These are phyloP conservation scores for Acanthochromis polyacanthus DNA, from an alignment of 2,113 vertebrate species.

Conservation along the genomic window DNA sequence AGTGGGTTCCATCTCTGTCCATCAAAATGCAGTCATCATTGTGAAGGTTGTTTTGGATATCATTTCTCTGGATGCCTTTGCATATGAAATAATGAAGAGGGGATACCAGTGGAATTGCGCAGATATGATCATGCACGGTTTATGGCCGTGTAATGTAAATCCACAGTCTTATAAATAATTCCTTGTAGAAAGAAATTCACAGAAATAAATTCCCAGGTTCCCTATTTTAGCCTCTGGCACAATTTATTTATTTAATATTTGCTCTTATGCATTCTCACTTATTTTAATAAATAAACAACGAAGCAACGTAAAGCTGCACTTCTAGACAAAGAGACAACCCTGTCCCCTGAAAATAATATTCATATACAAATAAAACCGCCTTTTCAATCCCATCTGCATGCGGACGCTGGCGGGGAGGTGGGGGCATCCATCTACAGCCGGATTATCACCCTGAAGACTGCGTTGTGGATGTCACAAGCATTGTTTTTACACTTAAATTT, in stretches of 20 bases:
- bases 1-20: no score
- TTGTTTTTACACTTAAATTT: no score
- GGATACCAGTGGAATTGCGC: not conserved
- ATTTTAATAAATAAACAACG: not conserved
- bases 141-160: slow-evolving; percentile 10
- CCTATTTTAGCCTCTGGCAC: not conserved
- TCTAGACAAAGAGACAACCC: not conserved
- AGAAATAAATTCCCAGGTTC: not conserved
- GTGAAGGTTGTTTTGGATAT: not conserved
- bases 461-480: no score
- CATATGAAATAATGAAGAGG: not conserved
- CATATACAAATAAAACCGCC: no score
- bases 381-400: no score
- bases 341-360: no score
- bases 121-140: not conserved
- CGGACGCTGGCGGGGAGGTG: no score
- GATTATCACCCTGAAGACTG: no score
- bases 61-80: not conserved
- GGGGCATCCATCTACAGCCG: no score
- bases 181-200: not conserved
- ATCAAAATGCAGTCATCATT: not conserved
- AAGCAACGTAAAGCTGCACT: not conserved
- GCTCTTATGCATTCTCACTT: slow-evolving; percentile 2
- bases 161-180: not conserved
- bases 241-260: slow-evolving; percentile 18